phyloP scores from a whole-genome alignment of 92 coral and sea anemone genomes.

The Montipora capitata region DNA sequence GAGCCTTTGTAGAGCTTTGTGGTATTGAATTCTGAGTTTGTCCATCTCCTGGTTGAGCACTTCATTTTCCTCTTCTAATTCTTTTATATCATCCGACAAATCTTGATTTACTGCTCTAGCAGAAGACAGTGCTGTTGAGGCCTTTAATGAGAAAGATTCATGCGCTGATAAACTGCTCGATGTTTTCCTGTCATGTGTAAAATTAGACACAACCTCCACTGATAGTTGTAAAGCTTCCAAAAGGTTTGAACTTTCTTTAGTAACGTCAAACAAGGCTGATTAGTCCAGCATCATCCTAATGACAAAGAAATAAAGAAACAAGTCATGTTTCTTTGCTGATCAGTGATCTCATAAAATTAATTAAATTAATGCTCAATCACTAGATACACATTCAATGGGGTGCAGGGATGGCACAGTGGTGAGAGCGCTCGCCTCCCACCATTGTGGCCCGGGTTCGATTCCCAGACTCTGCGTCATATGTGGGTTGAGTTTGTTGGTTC shows the following conservation, averaged over 20 bases:
- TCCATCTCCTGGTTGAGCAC: slow-evolving; percentile 89
- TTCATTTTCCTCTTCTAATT: slow-evolving; percentile 96
- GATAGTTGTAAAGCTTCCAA: not conserved
- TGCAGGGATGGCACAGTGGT: too few relatives aligned
- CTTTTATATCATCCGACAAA: slow-evolving; percentile 86
- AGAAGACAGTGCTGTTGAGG: slow-evolving; percentile 82
- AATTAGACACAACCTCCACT: slow-evolving; percentile 11
- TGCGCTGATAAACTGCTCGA: slow-evolving; percentile 51
- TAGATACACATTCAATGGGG: too few relatives aligned
- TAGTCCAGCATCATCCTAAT: not conserved
- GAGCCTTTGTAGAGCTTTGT: slow-evolving; percentile 78
- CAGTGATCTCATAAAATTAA: too few relatives aligned
- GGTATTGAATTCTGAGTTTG: slow-evolving; percentile 87
- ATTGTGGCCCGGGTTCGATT: too few relatives aligned
- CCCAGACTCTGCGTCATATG: too few relatives aligned
- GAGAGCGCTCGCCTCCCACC: too few relatives aligned
- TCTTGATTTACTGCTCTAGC: slow-evolving; percentile 60
- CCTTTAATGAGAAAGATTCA: slow-evolving; percentile 89
- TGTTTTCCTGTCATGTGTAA: not conserved
- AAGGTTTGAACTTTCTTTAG: not conserved
- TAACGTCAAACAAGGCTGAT: not conserved
- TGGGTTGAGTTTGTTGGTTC: too few relatives aligned
- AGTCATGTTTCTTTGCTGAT: not conserved
- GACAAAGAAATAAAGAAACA: not conserved
- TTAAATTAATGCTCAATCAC: too few relatives aligned